Base-by-base conservation (phyloP, 2,113 vertebrate genomes). In the Spea multiplicata region DNA sequence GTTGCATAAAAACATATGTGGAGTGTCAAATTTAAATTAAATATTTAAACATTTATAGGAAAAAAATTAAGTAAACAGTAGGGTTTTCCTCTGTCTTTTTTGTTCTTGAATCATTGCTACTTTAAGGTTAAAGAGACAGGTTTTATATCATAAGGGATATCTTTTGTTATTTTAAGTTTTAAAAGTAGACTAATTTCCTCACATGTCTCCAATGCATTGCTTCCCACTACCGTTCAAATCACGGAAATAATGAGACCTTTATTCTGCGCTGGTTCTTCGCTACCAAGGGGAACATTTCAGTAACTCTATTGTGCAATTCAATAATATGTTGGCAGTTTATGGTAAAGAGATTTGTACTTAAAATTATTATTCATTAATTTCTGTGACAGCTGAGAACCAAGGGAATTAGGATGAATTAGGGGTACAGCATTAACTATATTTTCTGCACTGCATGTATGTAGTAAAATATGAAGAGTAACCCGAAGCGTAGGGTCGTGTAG, bases 161-260 rank as follows among this genome's bases (percentile, higher is more conserved):
- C 44, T 44, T 73, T 67, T 73, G 64, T 80, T 80, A 73, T 80
- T 73, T 79, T 80, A 80, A 46, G 44, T 73, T 80, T 80, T 67
- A 66, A 78, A 79, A 46, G 76, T 73, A 80, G 65, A 55, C 77
- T 59, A 73, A 67, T 80, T 80, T 80, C 77, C 71, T 73, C 16
- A 66, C 62, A 49, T 66, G 77, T 80, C 77, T 73, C 77, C 62
- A 73, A 80, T 48, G 77, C 71, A 80, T 80, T 73, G 44, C 44
- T 46, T 73, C 45, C 65, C 52, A 66, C 62, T 59, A 59, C 59
- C 49, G 52, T 59, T 80, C 8, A 44, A 47, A 62, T 66, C 44
- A 79, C 66, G 64, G 9, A 73, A 71, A 80, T 80, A 80, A 80
- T 67, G 64, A 80, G 64, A 6, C 64, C 47, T 73, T 80, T 80